Base-by-base conservation (phyloP, 2,797 vertebrate genomes). In the Sphaeramia orbicularis region DNA sequence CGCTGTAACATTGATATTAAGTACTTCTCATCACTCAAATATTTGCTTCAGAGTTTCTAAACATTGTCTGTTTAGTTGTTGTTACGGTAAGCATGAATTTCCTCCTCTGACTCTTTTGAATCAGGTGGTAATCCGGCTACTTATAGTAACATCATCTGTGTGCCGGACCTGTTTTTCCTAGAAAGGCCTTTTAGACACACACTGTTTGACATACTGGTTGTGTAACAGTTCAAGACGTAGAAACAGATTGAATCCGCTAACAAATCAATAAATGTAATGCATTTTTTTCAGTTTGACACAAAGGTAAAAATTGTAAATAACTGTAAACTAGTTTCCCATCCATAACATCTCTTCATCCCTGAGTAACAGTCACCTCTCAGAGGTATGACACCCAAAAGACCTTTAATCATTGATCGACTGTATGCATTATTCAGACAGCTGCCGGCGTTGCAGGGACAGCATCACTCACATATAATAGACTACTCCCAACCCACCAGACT, bases 391-490 rank as follows among this genome's bases (percentile, higher is more conserved):
- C 76, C 73, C 55, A 79, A 21, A 50, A 76, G 62, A 80, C 57
- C 72, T 90, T 93, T 88, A 91, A 91, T 88, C 84, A 91, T 91
- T 90, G 89, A 93, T 87, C 62, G 66, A 45, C 52, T 38, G 42
- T 1, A 69, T 92, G 27, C 86, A 92, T 92, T 76, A 89, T 89
- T 92, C 81, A 93, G 59, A 44, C 0, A 0, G 55, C n/a, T 12
- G 42, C 60, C 65, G 47, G 38, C 66, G 75, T 87, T 71, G 55
- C 70, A 60, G 51, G 67, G 43, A 75, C 75, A 75, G 36, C 42
- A 59, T 66, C 56, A 15, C 32, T 47, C 41, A 65, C 56, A 48
- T 2, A 62, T 37, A 21, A 66, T 21, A 32, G 56, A 43, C 21
- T 63, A 45, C 36, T 40, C 30, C 5, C n/a, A 6, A 10, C 41